These are phyloP conservation scores for Cyphomyrus discorhynchus DNA, from an alignment of 2,113 vertebrate genomes.

Conservation along the genomic window DNA sequence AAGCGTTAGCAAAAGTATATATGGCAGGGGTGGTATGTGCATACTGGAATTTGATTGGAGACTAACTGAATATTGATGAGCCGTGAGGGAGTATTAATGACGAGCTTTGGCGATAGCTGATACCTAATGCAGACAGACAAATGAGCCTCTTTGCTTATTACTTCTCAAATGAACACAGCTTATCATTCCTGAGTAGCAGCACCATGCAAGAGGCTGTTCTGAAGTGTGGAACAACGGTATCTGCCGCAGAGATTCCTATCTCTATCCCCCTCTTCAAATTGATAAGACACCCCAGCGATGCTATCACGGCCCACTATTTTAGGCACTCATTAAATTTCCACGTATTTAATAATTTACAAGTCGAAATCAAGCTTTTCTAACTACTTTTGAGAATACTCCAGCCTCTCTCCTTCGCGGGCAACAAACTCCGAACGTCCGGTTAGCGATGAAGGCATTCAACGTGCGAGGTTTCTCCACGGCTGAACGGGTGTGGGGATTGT, in stretches of 20 bases:
- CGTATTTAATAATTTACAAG: not conserved
- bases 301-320: not conserved
- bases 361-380: not conserved
- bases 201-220: not conserved
- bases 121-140: constrained; percentile 13
- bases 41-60: constrained; percentile 4
- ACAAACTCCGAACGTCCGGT: not conserved
- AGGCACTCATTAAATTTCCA: not conserved
- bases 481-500: not conserved
- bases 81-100: constrained; percentile 22
- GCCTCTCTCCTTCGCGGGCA: not conserved
- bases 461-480: not conserved
- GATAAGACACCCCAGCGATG: not conserved
- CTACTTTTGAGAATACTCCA: not conserved
- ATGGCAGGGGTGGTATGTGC: not conserved
- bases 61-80: constrained; percentile 9
- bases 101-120: not conserved
- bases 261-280: not conserved
- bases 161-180: constrained; percentile 3
- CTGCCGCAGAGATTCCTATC: not conserved
- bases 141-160: constrained; percentile 8
- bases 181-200: not conserved
- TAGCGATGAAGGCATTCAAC: not conserved
- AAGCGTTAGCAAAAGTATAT: not conserved
- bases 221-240: not conserved